Evolutionary conservation across 2,888 invertebrate genomes (phyloP).

Genomic region (Drosophila monieri): DNA sequence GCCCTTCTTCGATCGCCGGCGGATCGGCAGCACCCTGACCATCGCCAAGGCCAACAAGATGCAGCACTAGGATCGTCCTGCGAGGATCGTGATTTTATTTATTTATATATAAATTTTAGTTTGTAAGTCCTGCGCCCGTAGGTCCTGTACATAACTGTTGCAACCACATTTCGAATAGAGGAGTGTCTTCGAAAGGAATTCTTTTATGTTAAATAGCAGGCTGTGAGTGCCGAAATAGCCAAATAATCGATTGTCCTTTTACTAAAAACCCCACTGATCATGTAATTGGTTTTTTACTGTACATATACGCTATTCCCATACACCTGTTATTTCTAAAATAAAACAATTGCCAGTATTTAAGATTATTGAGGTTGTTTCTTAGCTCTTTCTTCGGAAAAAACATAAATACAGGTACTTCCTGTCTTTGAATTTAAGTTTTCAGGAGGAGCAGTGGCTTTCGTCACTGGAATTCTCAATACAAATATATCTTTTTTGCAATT

Average conservation of each 20-base stretch:
- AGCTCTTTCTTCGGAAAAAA: background rate
- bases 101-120: conserved; percentile 46
- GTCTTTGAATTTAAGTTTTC: no score
- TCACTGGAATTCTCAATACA: no score
- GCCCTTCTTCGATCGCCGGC: conserved; percentile 84
- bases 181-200: conserved; percentile 21
- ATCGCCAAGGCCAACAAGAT: conserved; percentile 73
- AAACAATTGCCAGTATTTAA: background rate
- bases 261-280: background rate
- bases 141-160: conserved; percentile 20
- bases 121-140: background rate
- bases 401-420: no score
- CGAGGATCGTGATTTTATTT: conserved; percentile 50
- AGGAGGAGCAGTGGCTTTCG: background rate
- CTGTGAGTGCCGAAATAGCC: conserved; percentile 13
- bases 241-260: conserved; percentile 13
- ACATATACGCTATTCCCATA: background rate
- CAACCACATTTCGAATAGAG: conserved; percentile 33
- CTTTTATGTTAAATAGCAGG: conserved; percentile 33
- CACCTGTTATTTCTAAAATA: background rate
- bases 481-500: no score
- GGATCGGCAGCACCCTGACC: conserved; percentile 83
- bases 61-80: conserved; percentile 64
- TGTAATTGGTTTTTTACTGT: background rate
- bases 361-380: background rate